Evolutionary conservation across 2,113 vertebrate species (phyloP), one percentile per base, ranked within the genome.

Genomic region (Pipa parva): DNA sequence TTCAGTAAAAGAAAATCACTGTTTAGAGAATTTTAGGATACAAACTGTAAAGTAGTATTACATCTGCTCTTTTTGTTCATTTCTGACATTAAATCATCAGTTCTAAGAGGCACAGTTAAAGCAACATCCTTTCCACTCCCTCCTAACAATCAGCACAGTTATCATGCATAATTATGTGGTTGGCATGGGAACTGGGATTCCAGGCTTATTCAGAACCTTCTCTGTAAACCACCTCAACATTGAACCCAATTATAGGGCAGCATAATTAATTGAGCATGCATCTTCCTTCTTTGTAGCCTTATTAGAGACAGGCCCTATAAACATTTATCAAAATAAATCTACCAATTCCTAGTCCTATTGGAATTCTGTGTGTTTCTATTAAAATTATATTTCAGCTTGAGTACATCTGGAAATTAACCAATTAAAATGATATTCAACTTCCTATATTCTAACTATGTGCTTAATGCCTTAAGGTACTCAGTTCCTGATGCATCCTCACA

Each of bases 371-470:
- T 57, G 60, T 76, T 79, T 70, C 58, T 64, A 56, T 48, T 63
- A 73, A 74, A 75, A 73, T 75, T 26, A 76, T 72, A 78, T 79
- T 79, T 84, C 63, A 78, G 63, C 60, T 77, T 80, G 70, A 79
- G 58, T 57, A 83, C 52, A 72, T 74, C 76, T 76, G 51, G 56
- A 80, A 80, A 78, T 80, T 79, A 78, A 77, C 63, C 65, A 71
- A 82, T 73, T 77, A 81, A 75, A 62, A 76, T 73, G 78, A 71
- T 76, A 75, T 77, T 77, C 63, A 58, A 76, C 65, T 13, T 26
- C 39, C 69, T 63, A 74, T 78, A 78, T 61, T 65, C 25, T 70
- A 75, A 72, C 59, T 73, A 76, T 26, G 52, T 0, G 29, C 25
- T 17, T 58, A 31, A 52, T 72, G 3, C 13, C 25, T 80, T 49